Conservation (phyloP, 2,888 invertebrate genomes). For the Acanthoscelides obtectus region DNA sequence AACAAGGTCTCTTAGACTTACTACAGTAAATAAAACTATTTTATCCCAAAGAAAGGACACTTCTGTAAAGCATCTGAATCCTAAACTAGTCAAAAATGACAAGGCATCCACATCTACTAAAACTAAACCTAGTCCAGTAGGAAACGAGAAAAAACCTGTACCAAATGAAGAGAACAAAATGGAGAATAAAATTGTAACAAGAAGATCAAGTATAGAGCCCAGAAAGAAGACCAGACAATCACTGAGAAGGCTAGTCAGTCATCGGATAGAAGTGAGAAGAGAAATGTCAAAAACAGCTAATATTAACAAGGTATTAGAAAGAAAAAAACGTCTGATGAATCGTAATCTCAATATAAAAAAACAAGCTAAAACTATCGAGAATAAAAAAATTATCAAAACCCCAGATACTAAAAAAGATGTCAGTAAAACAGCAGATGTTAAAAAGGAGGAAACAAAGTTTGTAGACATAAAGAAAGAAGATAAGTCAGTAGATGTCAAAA, state of each 20-base stretch:
- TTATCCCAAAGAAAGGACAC: conserved; percentile 23
- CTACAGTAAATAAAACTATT: conserved; percentile 32
- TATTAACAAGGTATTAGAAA: background rate
- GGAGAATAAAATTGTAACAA: conserved; percentile 14
- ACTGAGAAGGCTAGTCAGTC: background rate
- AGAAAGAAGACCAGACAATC: conserved; percentile 18
- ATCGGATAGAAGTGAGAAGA: background rate
- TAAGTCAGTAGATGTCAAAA: conserved; percentile 19
- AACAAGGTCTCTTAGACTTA: conserved; percentile 30
- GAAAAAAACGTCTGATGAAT: background rate
- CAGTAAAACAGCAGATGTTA: conserved; percentile 10
- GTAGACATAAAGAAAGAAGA: conserved; percentile 15
- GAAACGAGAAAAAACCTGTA: background rate
- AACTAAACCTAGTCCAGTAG: background rate
- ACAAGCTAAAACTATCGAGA: conserved; percentile 8
- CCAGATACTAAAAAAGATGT: conserved; percentile 13
- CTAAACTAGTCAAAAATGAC: background rate
- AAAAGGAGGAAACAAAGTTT: conserved; percentile 7
- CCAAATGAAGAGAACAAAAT: background rate
- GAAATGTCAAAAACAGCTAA: background rate
- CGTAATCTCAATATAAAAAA: conserved; percentile 7
- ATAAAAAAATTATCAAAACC: conserved; percentile 6
- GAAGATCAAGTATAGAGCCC: conserved; percentile 15
- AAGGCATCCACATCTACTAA: background rate
- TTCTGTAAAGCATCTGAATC: background rate